Evolutionary conservation across 2,797 vertebrate species (phyloP), one percentile per base, ranked within the genome.

Genomic region (Argya squamiceps): DNA sequence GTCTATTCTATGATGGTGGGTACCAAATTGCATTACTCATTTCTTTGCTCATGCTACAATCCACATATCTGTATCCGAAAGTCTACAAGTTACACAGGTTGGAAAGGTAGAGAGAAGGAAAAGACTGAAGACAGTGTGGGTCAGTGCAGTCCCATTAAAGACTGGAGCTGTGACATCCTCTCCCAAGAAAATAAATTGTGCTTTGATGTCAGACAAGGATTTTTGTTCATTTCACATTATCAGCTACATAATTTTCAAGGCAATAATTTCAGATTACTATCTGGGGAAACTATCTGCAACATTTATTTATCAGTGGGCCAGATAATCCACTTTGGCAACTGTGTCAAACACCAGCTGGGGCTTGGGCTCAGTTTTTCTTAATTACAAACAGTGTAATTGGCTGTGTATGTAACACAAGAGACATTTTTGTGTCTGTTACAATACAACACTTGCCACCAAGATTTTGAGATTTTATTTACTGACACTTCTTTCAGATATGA

Each of bases 241-340:
- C 39, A 59, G 12, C 29, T 62, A 7, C 32, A 52, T 22, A 58
- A 12, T 77, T 92, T 96, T 69, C 78, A 84, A 22, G 37, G 41
- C 34, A 82, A 32, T 83, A 79, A 73, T 88, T 91, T 88, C 84
- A 84, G 58, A 87, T 83, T 70, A 47, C 41, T 84, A 21, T 27
- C 49, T 46, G 6, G 74, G 47, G 79, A 65, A 67, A 19, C 20
- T 90, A 79, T 84, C 21, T 76, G 52, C 44, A 92, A 87, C 81
- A 96, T 93, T 92, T 96, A 90, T 75, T 81, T 92, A 92, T 90
- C 83, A 74, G 5, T 82, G 47, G 65, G 36, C 47, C n/a, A 82
- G 47, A 82, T 62, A 86, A 34, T 93, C 19, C 29, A 83, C 46
- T 89, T 92, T 86, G 85, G 63, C 80, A 93, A 73, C 52, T 19